Evolutionary conservation across 2,113 vertebrate species (phyloP).

Genomic region (Alethe diademata): DNA sequence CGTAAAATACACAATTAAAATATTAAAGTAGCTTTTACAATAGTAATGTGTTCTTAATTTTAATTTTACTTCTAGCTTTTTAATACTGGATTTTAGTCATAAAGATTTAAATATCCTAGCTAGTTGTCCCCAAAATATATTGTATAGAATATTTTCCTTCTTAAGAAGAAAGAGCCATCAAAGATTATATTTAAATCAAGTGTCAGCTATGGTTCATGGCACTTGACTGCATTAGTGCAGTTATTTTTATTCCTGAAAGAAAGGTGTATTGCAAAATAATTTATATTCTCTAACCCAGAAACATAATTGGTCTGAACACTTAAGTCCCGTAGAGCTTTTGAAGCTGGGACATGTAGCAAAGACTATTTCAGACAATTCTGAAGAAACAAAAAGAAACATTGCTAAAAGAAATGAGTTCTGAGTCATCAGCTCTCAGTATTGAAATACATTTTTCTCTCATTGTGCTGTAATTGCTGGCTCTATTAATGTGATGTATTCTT

Average conservation of each 20-base stretch:
- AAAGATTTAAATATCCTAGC: not conserved
- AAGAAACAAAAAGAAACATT: conserved; percentile 41
- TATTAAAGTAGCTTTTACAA: not conserved
- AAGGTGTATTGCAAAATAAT: conserved; percentile 21
- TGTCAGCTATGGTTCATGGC: not conserved
- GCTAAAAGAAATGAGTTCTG: conserved; percentile 26
- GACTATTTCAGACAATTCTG: conserved; percentile 41
- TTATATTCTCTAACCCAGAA: not conserved
- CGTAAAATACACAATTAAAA: not conserved
- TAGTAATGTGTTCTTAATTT: not conserved
- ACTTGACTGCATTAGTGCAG: not conserved
- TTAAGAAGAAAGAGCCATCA: not conserved
- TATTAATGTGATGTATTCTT: conserved; percentile 43
- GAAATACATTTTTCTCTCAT: conserved; percentile 49
- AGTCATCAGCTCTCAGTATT: conserved; percentile 56
- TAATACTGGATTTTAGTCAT: not conserved
- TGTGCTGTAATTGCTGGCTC: conserved; percentile 47
- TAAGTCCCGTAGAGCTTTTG: conserved; percentile 30
- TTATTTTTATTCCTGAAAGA: conserved; percentile 36
- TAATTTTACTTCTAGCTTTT: not conserved
- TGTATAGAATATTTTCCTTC: not conserved
- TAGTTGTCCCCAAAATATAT: not conserved
- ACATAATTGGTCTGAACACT: conserved; percentile 18
- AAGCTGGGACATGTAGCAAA: conserved; percentile 9
- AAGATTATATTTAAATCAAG: not conserved